Conservation (phyloP, 2,113 vertebrate genomes). For the Forbesichthys agassizii region DNA sequence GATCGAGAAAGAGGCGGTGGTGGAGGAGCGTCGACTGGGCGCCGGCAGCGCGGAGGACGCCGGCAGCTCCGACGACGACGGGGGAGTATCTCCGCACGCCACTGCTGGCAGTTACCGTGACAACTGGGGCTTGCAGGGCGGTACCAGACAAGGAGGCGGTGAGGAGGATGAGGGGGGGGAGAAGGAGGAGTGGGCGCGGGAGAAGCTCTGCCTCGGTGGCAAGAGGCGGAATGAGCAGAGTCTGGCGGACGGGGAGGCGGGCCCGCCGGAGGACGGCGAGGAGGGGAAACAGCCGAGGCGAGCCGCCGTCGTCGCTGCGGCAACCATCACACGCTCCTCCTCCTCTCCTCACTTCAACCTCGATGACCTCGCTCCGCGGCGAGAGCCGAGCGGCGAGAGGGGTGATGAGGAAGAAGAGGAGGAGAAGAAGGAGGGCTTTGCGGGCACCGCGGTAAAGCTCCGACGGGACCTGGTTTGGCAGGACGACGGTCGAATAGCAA, state of each 20-base stretch:
- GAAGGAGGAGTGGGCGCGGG: background rate
- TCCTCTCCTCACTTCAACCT: conserved; percentile 50
- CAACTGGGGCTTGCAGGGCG: background rate
- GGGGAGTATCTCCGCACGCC: conserved; percentile 67
- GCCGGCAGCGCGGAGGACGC: conserved; percentile 68
- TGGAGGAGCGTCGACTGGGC: conserved; percentile 37
- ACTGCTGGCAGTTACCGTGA: conserved; percentile 5
- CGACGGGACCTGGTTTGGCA: conserved; percentile 49
- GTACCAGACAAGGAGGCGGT: conserved; percentile 42
- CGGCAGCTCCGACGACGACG: conserved; percentile 85
- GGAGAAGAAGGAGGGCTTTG: conserved; percentile 76
- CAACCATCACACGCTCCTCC: conserved; percentile 48
- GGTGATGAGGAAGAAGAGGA: conserved; percentile 74
- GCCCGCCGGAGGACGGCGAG: conserved; percentile 51
- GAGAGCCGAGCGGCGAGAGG: conserved; percentile 65
- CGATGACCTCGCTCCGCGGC: conserved; percentile 59
- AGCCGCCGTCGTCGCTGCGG: conserved; percentile 28
- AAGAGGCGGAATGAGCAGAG: conserved; percentile 19
- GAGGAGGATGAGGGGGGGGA: conserved; percentile 54
- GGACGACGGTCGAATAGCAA: conserved; percentile 67
- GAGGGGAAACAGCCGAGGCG: conserved; percentile 55
- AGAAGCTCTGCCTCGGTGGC: conserved; percentile 6
- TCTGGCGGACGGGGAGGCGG: conserved; percentile 40
- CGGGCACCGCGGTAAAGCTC: conserved; percentile 70
- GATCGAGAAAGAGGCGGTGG: conserved; percentile 89